Conservation (phyloP, 2,888 invertebrate genomes). For the Oligia fasciuncula region DNA sequence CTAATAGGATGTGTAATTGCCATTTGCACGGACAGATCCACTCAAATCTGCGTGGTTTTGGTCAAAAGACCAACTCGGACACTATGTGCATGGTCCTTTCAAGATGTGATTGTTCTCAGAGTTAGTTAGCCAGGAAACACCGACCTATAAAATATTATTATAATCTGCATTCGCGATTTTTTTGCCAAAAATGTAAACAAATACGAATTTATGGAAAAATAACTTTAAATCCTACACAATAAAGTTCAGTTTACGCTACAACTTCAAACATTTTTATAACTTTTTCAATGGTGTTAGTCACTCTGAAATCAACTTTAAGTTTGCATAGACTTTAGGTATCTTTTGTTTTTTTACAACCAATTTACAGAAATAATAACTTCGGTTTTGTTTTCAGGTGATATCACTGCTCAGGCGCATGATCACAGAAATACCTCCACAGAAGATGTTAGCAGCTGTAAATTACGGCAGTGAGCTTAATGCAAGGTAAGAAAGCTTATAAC, state of each 20-base stretch:
- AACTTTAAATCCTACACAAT: too few species aligned
- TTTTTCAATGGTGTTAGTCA: too few species aligned
- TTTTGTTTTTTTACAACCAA: not conserved
- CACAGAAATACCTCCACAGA: conserved; percentile 96
- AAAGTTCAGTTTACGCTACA: too few species aligned
- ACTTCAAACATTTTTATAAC: too few species aligned
- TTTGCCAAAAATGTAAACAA: too few species aligned
- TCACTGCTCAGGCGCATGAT: conserved; percentile 96
- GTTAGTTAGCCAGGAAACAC: too few species aligned
- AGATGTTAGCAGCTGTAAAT: conserved; percentile 94
- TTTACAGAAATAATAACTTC: not conserved
- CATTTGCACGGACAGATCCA: not conserved
- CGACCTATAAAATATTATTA: not conserved
- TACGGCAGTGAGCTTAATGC: conserved; percentile 80
- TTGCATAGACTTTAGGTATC: too few species aligned
- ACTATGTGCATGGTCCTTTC: not conserved
- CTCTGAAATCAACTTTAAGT: too few species aligned
- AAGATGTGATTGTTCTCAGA: not conserved
- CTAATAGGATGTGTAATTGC: not conserved
- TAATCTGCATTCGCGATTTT: too few species aligned
- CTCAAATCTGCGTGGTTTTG: too few species aligned
- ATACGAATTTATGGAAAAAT: too few species aligned
- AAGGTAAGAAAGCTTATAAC: conserved; percentile 69
- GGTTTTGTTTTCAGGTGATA: conserved; percentile 91
- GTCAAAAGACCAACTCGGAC: not conserved